Evolutionary conservation across 2,113 vertebrate species (phyloP).

Genomic region (Vombatus ursinus): DNA sequence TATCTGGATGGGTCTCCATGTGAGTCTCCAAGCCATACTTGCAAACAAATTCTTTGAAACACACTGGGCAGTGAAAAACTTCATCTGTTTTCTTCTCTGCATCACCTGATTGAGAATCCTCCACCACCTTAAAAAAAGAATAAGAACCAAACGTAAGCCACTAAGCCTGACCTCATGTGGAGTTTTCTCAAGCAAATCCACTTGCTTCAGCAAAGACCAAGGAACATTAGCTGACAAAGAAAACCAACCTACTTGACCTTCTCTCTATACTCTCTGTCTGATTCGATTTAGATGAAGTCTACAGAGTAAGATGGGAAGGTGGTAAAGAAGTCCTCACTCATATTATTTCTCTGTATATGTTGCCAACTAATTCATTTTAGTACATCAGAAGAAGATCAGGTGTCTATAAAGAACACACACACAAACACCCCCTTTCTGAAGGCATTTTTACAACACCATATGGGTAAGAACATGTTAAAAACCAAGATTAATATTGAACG

Average conservation of each 20-base stretch:
- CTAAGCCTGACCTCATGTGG: rapidly evolving
- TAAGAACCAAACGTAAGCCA: slow-evolving; percentile 16
- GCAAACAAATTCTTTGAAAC: slow-evolving; percentile 94
- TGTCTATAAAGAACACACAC: background rate
- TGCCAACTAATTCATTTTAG: background rate
- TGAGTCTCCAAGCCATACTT: slow-evolving; percentile 94
- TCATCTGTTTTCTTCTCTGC: slow-evolving; percentile 85
- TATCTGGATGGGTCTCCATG: slow-evolving; percentile 96
- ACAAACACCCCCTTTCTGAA: background rate
- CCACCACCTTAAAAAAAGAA: slow-evolving; percentile 83
- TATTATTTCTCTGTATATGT: background rate
- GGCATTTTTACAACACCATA: background rate
- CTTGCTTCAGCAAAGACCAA: background rate
- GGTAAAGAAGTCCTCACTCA: background rate
- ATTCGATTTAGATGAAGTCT: background rate
- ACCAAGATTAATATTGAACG: background rate
- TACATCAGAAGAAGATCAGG: background rate
- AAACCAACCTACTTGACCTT: background rate
- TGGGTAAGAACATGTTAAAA: background rate
- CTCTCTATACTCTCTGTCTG: background rate
- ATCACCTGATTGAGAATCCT: slow-evolving; percentile 83
- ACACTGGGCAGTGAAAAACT: slow-evolving; percentile 92
- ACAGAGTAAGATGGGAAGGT: background rate
- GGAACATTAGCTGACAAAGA: background rate
- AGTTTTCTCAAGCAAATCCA: background rate